These are phyloP conservation scores for Boleophthalmus pectinirostris DNA, from an alignment of 2,113 vertebrate species.

Conservation along the genomic window DNA sequence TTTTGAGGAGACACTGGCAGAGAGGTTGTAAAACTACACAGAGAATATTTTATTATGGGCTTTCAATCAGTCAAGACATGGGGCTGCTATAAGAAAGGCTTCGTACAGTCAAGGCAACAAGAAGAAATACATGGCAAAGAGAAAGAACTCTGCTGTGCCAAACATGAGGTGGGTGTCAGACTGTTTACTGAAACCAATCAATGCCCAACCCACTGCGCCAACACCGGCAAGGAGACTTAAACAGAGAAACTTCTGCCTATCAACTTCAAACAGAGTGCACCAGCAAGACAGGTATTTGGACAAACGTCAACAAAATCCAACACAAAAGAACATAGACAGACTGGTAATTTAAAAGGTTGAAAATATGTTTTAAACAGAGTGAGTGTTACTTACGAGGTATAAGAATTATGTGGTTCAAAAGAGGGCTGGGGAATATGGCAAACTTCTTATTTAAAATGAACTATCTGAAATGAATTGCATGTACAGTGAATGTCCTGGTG, in stretches of 20 bases:
- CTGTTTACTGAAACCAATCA: slow-evolving; percentile 58
- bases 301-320: background rate
- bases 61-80: slow-evolving; percentile 5
- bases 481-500: too few species aligned
- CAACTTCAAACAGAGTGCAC: background rate
- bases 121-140: slow-evolving; percentile 11
- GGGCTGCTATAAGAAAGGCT: slow-evolving; percentile 15
- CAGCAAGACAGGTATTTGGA: background rate
- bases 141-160: slow-evolving; percentile 42
- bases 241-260: slow-evolving; percentile 2
- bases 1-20: slow-evolving; percentile 16
- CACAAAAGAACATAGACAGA: background rate
- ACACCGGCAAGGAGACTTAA: slow-evolving; percentile 13
- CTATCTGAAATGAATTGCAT: too few species aligned
- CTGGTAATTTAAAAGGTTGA: background rate
- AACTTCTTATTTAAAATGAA: too few species aligned
- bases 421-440: background rate
- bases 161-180: slow-evolving; percentile 53
- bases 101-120: background rate
- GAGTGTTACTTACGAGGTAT: background rate
- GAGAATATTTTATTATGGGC: slow-evolving; percentile 56
- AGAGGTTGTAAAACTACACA: slow-evolving; percentile 43
- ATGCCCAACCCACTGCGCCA: slow-evolving; percentile 51
- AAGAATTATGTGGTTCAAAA: background rate
- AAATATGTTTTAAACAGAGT: too few species aligned